These are phyloP conservation scores for Drymonia ruficornis DNA, from an alignment of 2,888 invertebrate species.

Conservation along the genomic window DNA sequence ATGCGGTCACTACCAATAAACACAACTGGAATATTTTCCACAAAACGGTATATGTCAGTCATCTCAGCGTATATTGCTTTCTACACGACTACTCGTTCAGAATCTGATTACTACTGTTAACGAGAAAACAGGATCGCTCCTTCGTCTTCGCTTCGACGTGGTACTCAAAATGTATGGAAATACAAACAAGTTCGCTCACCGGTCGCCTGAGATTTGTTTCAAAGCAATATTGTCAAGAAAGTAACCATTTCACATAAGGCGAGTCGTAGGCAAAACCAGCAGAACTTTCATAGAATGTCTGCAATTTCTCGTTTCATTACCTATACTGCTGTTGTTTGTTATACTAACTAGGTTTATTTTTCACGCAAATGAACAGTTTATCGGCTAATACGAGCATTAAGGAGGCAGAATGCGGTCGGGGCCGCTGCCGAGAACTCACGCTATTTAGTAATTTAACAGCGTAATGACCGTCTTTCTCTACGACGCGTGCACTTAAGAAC, in stretches of 20 bases:
- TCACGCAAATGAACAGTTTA: constrained; percentile 67
- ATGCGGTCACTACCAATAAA: background rate
- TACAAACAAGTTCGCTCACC: constrained; percentile 19
- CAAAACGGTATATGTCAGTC: constrained; percentile 25
- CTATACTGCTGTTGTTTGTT: constrained; percentile 58
- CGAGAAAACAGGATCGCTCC: constrained; percentile 20
- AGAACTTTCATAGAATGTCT: constrained; percentile 29
- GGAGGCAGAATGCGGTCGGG: constrained; percentile 57
- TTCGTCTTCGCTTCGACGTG: constrained; percentile 6
- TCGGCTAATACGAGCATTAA: constrained; percentile 62
- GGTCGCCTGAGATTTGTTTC: constrained; percentile 7
- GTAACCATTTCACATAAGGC: background rate
- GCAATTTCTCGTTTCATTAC: constrained; percentile 54
- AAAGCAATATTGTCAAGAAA: background rate
- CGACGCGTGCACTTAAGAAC: constrained; percentile 37
- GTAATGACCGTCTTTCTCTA: constrained; percentile 56
- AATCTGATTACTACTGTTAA: constrained; percentile 34
- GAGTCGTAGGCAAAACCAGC: constrained; percentile 22
- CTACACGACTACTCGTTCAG: constrained; percentile 25
- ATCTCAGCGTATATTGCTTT: constrained; percentile 20
- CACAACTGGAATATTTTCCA: constrained; percentile 17
- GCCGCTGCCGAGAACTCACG: constrained; percentile 52
- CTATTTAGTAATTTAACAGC: constrained; percentile 69
- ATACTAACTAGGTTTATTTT: constrained; percentile 65
- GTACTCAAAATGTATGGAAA: constrained; percentile 17